These are phyloP conservation scores for Sebastes hubbsi DNA, from an alignment of 2,797 vertebrate species.

Conservation along the genomic window DNA sequence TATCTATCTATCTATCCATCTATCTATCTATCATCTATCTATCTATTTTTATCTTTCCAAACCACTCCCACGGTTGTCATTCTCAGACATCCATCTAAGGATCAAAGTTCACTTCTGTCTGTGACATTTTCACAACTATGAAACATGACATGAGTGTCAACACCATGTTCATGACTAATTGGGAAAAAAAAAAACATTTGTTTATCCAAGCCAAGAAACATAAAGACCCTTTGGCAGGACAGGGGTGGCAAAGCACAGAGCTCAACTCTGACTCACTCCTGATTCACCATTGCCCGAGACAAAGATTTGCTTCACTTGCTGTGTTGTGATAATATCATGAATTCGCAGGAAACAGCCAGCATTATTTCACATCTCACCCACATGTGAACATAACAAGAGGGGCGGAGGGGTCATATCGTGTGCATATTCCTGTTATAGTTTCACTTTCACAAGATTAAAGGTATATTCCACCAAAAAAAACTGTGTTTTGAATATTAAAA, in stretches of 20 bases:
- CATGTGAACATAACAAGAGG: background rate
- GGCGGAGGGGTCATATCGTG: background rate
- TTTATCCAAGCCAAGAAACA: background rate
- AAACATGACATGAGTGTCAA: background rate
- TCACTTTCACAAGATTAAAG: background rate
- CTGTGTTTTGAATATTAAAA: background rate
- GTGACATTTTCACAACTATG: background rate
- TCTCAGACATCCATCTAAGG: background rate
- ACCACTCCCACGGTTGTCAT: background rate
- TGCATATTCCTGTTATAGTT: background rate
- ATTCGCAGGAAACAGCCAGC: background rate
- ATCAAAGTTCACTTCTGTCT: background rate
- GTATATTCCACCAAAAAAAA: background rate
- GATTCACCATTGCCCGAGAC: background rate
- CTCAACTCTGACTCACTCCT: conserved; percentile 14
- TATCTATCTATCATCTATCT: no score
- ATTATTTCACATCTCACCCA: background rate
- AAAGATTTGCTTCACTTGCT: background rate
- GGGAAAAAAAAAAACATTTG: background rate
- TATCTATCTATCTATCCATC: no score
- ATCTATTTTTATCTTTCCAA: no score
- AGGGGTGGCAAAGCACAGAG: background rate
- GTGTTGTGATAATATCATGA: background rate
- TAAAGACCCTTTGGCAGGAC: background rate
- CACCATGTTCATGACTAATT: background rate